These are phyloP conservation scores for Arrhamphus sclerolepis DNA, from an alignment of 2,797 vertebrate genomes.

Conservation along the genomic window DNA sequence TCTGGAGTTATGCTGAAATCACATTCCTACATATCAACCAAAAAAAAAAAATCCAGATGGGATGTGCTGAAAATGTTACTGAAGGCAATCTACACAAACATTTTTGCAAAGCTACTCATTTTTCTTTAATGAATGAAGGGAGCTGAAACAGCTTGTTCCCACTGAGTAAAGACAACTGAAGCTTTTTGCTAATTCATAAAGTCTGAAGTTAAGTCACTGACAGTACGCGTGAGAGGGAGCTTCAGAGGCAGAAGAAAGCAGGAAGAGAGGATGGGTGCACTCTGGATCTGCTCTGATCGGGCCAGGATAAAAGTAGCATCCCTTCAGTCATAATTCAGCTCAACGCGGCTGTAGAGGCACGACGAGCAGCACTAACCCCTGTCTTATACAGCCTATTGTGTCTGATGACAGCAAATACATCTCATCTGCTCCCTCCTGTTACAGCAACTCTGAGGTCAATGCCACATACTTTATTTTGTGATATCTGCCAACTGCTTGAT, in stretches of 20 bases:
- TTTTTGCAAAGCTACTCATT: conserved; percentile 6
- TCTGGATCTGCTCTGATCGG: conserved; percentile 14
- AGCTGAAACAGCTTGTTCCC: conserved; percentile 26
- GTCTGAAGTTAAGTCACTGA: conserved; percentile 27
- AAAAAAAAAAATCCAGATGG: background rate
- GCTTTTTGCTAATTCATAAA: conserved; percentile 43
- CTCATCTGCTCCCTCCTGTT: conserved; percentile 1
- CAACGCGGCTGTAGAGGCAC: conserved; percentile 11
- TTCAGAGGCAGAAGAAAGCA: conserved; percentile 16
- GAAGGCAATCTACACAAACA: background rate
- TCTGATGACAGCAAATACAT: conserved; percentile 21
- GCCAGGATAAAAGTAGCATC: conserved; percentile 38
- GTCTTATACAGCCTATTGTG: conserved; percentile 14
- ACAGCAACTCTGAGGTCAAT: conserved; percentile 12
- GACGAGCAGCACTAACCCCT: conserved; percentile 18
- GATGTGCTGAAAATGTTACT: conserved; percentile 2
- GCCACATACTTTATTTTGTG: conserved; percentile 1
- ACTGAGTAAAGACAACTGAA: conserved; percentile 8
- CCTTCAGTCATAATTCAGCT: conserved; percentile 46
- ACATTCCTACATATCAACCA: conserved; percentile 13
- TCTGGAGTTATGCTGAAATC: too few species aligned
- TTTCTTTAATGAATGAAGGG: background rate
- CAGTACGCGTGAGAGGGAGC: conserved; percentile 12
- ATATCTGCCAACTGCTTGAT: conserved; percentile 7
- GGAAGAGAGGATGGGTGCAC: background rate